Base-by-base conservation (phyloP, 23 tunicate species). In the Pegea sp. region DNA sequence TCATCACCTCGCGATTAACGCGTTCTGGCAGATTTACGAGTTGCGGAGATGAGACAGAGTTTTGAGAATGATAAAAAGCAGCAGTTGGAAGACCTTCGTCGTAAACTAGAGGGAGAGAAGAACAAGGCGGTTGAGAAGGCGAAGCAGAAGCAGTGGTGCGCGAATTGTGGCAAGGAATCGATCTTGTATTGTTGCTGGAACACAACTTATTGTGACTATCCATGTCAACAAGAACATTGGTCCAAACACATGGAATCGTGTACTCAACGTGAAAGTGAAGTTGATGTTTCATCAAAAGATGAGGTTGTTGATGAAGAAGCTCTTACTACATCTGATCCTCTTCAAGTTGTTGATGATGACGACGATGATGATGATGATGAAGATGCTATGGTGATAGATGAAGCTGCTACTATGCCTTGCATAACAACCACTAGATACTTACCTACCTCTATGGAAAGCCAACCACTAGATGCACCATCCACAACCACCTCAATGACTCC, bases 141-240 rank as follows among this genome's bases (percentile, higher is more conserved):
- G 11, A 91, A 91, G 64, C 49, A 61, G 52, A 91, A 91, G 60
- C 93, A 78, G 66, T 91, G 99, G 99, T 91, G 99, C 44, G 99
- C 93, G 26, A 65, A 78, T 49, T 91, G 99, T 31, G 59, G 72
- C 28, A 79, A 79, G 67, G 99, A 91, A 50, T 92, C 99, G 5
- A 69, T 71, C 0, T 73, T 91, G 56, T 79, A 91, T 34, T 91
- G 99, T 67, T 91, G 99, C 70, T 91, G 99, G 99, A 91, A 91
- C 69, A 79, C 93, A 20, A 67, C 71, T 57, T 91, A 91, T 59
- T 91, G 99, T 52, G 92, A 79, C 65, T 78, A 78, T 38, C 93
- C 99, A 0, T 91, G 99, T 54, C 99, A 91, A 64, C 99, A 78
- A 33, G 60, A 69, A 23, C 99, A 91, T 59, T 91, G 99, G 99